phyloP scores from a whole-genome alignment of 2,797 vertebrate genomes.

The Enteromius viviparus region DNA sequence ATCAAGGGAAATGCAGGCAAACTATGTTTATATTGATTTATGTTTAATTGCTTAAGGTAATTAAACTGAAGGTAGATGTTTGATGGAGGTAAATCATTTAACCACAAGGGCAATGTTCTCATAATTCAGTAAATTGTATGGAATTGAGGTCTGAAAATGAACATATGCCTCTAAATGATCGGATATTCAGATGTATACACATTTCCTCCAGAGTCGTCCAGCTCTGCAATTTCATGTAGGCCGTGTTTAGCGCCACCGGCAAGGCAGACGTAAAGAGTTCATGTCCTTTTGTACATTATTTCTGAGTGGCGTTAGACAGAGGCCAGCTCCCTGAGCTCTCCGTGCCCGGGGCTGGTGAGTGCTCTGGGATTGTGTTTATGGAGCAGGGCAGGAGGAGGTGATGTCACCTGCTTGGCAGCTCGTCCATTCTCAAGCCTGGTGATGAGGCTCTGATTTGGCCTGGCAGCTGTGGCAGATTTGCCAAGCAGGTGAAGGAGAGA shows the following conservation, averaged over 20 bases:
- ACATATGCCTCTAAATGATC: conserved; percentile 1
- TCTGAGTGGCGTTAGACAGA: conserved; percentile 45
- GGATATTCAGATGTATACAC: conserved; percentile 1
- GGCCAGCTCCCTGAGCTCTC: conserved; percentile 38
- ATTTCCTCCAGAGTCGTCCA: background rate
- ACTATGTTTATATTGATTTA: conserved; percentile 35
- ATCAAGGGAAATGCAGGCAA: conserved; percentile 16
- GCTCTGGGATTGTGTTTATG: conserved; percentile 29
- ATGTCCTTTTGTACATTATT: conserved; percentile 48
- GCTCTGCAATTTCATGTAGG: conserved; percentile 35
- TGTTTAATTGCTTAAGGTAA: conserved; percentile 29
- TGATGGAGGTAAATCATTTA: conserved; percentile 26
- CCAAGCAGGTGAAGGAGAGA: conserved; percentile 41
- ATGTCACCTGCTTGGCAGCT: conserved; percentile 37
- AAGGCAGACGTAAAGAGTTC: conserved; percentile 37
- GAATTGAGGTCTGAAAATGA: conserved; percentile 7
- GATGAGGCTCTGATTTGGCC: background rate
- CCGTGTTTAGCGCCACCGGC: conserved; percentile 26
- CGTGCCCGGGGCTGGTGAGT: conserved; percentile 26
- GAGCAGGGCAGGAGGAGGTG: conserved; percentile 36
- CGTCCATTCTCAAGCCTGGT: conserved; percentile 17
- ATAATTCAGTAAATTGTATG: conserved; percentile 26
- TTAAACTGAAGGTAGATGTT: conserved; percentile 2
- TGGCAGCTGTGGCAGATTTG: conserved; percentile 30
- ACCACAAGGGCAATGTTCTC: conserved; percentile 9